Evolutionary conservation across 2,797 vertebrate species (phyloP), one percentile per base, ranked within the genome.

Genomic region (Argya squamiceps): DNA sequence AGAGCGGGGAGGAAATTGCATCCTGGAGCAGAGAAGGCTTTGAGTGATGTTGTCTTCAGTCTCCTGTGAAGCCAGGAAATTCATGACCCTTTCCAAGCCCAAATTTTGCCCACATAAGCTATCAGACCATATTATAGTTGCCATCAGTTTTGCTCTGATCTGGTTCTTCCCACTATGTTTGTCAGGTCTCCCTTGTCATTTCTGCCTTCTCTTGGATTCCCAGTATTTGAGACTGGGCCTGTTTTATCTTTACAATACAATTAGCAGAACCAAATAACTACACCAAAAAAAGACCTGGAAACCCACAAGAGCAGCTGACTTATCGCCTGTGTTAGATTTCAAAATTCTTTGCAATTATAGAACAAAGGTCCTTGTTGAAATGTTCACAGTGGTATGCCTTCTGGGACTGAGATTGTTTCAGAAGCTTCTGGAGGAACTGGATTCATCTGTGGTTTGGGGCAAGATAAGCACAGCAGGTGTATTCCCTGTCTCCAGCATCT

Each of bases 1-100:
- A 53, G 89, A 88, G 79, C 2, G 1, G n/a, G 39, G 70, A 96
- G 81, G 62, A 95, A 91, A 95, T 84, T 56, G 37, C 55, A 77
- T 82, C 59, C 59, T 75, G 78, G 50, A 87, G 62, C 46, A 95
- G 55, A 88, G 76, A 73, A 91, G 74, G 55, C 18, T 89, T 56
- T 89, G 89, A 83, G 41, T 89, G 95, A 94, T 86, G 70, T 89
- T 89, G 78, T 84, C 75, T 88, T 93, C 87, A 44, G 44, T 46
- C 86, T 84, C 52, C 80, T 82, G 70, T 59, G 68, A 91, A 85
- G 62, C 56, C 76, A 71, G 82, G 81, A 95, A 92, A 85, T 58
- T 88, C 68, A 59, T 4, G 26, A 30, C 39, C 43, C 76, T 71
- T 88, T 81, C 68, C 53, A 89, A 83, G 46, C n/a, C 67, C 60